Percentiles rank a stretch among this genome's conserved stretches.
Evolutionary conservation across 2,113 vertebrate species (phyloP).

Genomic region (Scomber japonicus): DNA sequence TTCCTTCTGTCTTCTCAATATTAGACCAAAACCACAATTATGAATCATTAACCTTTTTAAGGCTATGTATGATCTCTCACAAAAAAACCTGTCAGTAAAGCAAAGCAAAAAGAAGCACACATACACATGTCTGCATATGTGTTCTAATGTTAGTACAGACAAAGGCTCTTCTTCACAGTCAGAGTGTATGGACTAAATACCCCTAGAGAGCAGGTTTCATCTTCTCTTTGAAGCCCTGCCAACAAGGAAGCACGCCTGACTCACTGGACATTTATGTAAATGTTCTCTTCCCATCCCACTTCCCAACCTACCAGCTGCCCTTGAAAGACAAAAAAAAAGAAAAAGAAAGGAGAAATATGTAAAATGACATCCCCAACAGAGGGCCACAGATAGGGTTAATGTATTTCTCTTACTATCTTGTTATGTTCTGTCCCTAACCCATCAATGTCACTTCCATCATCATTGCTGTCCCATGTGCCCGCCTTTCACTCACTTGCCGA

Average conservation of each 20-base stretch:
- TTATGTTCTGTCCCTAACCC: constrained; percentile 1
- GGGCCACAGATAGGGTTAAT: background rate
- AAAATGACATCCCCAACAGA: constrained; percentile 18
- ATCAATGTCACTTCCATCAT: background rate
- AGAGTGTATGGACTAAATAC: background rate
- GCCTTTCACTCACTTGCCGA: background rate
- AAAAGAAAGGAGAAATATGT: background rate
- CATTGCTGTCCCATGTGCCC: constrained; percentile 13
- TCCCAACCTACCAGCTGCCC: constrained; percentile 46
- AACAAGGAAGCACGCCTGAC: constrained; percentile 53
- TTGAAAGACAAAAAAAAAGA: constrained; percentile 25
- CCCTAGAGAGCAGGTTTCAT: constrained; percentile 58
- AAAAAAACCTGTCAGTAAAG: background rate
- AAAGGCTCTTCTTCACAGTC: constrained; percentile 35
- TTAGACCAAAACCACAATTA: no score
- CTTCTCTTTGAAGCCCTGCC: constrained; percentile 64
- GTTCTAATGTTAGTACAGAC: constrained; percentile 3
- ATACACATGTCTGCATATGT: background rate
- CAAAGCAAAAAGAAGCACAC: background rate
- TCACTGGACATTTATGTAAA: constrained; percentile 72
- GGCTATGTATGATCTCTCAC: no score
- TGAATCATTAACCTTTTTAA: no score
- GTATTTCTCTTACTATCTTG: constrained; percentile 9
- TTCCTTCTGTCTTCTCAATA: no score
- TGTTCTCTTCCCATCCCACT: constrained; percentile 43